Conservation (phyloP, 2,888 invertebrate genomes). For the Cryptus armator region DNA sequence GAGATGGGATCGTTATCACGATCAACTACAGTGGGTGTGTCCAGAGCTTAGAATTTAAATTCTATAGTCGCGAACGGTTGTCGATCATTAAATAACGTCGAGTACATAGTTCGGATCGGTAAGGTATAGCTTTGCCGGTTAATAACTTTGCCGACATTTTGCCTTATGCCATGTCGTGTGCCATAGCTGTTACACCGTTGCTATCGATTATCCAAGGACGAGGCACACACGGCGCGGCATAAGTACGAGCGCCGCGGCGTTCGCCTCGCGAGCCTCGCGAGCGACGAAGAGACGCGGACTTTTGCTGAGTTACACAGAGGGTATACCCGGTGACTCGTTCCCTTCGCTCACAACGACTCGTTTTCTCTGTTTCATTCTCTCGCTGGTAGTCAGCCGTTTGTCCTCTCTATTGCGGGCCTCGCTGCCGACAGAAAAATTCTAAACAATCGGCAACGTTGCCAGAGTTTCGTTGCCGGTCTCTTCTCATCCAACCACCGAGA, state of each 20-base stretch:
- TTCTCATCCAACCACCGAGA: slow-evolving; percentile 23
- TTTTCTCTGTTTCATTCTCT: slow-evolving; percentile 42
- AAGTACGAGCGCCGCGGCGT: slow-evolving; percentile 25
- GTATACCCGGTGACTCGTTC: slow-evolving; percentile 25
- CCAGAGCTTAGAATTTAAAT: slow-evolving; percentile 17
- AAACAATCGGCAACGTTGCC: slow-evolving; percentile 82
- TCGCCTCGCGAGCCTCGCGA: slow-evolving; percentile 28
- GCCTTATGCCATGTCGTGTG: slow-evolving; percentile 19
- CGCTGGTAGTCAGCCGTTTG: slow-evolving; percentile 9
- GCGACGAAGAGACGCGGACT: slow-evolving; percentile 10
- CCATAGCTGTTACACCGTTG: slow-evolving; percentile 33
- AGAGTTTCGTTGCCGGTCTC: slow-evolving; percentile 62
- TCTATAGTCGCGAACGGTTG: background rate
- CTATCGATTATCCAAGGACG: slow-evolving; percentile 70
- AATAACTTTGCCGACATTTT: slow-evolving; percentile 56
- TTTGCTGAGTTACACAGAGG: slow-evolving; percentile 4
- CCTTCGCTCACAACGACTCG: slow-evolving; percentile 10
- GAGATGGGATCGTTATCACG: background rate
- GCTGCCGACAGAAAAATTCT: slow-evolving; percentile 77
- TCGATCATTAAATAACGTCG: slow-evolving; percentile 54
- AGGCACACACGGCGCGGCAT: slow-evolving; percentile 37
- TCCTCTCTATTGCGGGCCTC: slow-evolving; percentile 42
- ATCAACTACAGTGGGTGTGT: background rate
- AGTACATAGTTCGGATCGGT: slow-evolving; percentile 21
- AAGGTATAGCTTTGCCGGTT: slow-evolving; percentile 23